Percentiles rank a stretch among this genome's conserved stretches.
Conservation (phyloP, 2,888 invertebrate genomes). For the Tetheella fluctuosa region DNA sequence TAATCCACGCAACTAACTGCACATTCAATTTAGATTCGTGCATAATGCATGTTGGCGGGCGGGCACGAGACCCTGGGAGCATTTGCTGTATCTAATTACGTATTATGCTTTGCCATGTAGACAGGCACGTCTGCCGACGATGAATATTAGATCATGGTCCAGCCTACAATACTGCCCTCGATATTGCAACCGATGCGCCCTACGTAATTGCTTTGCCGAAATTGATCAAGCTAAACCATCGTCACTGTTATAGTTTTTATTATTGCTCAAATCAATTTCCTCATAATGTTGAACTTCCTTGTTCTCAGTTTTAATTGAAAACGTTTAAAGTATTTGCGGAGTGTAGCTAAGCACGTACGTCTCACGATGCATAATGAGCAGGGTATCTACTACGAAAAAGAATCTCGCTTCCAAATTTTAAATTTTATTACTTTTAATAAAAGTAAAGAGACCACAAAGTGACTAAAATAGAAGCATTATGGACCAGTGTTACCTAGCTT, state of each 20-base stretch:
- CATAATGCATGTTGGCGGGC: constrained; percentile 73
- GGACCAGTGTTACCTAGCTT: constrained; percentile 48
- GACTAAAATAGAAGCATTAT: constrained; percentile 24
- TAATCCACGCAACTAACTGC: constrained; percentile 73
- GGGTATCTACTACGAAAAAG: constrained; percentile 13
- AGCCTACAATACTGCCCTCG: constrained; percentile 58
- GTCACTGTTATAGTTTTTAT: constrained; percentile 24
- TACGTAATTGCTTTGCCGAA: constrained; percentile 55
- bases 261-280: background rate
- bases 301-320: constrained; percentile 33
- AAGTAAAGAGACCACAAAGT: background rate
- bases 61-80: constrained; percentile 63
- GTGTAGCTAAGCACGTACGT: constrained; percentile 45
- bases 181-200: constrained; percentile 60
- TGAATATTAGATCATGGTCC: constrained; percentile 78
- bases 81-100: constrained; percentile 82
- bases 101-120: constrained; percentile 79
- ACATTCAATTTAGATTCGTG: constrained; percentile 80
- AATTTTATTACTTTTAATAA: background rate
- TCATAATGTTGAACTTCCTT: too few species aligned
- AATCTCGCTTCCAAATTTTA: constrained; percentile 19
- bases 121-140: constrained; percentile 72
- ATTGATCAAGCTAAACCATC: constrained; percentile 27
- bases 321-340: constrained; percentile 39
- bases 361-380: constrained; percentile 56